These are phyloP conservation scores for Drosophila mojavensis DNA, from an alignment of 1,140 invertebrate species.

Conservation along the genomic window DNA sequence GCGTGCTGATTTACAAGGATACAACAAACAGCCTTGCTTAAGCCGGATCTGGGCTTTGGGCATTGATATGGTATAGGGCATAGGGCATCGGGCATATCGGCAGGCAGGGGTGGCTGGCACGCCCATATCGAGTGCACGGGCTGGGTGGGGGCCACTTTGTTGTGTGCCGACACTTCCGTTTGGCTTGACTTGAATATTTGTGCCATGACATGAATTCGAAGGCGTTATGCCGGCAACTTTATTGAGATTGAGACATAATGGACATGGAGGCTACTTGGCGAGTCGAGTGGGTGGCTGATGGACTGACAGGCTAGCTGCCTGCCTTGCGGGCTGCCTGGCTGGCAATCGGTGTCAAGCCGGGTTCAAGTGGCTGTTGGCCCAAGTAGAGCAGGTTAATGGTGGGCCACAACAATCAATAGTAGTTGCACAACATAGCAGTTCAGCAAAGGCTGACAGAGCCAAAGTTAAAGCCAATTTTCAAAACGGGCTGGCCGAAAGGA, in stretches of 20 bases:
- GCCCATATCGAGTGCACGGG: constrained; percentile 27
- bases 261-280: constrained; percentile 39
- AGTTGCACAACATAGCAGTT: constrained; percentile 26
- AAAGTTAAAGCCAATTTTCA: constrained; percentile 29
- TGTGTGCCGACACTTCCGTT: constrained; percentile 56
- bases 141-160: constrained; percentile 46
- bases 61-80: constrained; percentile 25
- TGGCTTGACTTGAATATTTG: constrained; percentile 47
- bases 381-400: constrained; percentile 56
- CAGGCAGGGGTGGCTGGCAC: too few species aligned
- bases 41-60: constrained; percentile 8
- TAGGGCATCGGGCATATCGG: constrained; percentile 9
- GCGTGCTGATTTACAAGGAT: constrained; percentile 54
- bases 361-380: constrained; percentile 49
- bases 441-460: not conserved
- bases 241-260: constrained; percentile 52
- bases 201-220: constrained; percentile 53
- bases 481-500: not conserved
- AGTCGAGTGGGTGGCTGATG: constrained; percentile 43
- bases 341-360: constrained; percentile 48
- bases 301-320: not conserved
- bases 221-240: constrained; percentile 47
- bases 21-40: constrained; percentile 42
- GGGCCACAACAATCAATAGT: constrained; percentile 48
- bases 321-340: constrained; percentile 13